These are phyloP conservation scores for Bombyx huttoni DNA, from an alignment of 2,888 invertebrate species.

Conservation along the genomic window DNA sequence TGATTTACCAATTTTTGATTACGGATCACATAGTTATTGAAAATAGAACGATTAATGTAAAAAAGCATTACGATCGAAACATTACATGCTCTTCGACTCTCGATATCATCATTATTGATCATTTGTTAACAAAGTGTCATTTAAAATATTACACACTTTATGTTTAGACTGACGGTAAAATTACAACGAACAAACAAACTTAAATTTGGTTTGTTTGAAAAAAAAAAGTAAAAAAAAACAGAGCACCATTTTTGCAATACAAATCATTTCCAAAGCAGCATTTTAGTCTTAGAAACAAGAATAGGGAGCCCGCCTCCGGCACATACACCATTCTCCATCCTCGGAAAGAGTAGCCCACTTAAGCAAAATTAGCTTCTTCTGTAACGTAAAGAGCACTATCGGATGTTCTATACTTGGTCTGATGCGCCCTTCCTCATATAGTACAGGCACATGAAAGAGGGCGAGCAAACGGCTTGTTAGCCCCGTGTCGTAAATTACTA, in stretches of 20 bases:
- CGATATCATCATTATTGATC: too few species aligned
- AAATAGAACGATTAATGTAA: too few species aligned
- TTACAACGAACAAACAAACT: too few species aligned
- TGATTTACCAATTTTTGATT: too few species aligned
- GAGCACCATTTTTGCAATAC: neutral
- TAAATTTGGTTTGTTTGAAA: too few species aligned
- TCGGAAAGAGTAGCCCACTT: constrained; percentile 62
- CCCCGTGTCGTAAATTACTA: constrained; percentile 4
- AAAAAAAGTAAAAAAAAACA: neutral
- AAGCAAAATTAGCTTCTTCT: constrained; percentile 71
- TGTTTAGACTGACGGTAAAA: too few species aligned
- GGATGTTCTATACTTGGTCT: constrained; percentile 57
- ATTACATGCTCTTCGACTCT: too few species aligned
- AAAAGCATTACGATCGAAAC: too few species aligned
- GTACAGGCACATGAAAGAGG: constrained; percentile 39
- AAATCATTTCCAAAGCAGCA: constrained; percentile 19
- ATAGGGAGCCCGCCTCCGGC: constrained; percentile 36
- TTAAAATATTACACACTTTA: too few species aligned
- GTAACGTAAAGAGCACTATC: constrained; percentile 66
- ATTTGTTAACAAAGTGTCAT: too few species aligned
- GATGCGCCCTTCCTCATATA: constrained; percentile 53
- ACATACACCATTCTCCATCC: constrained; percentile 22
- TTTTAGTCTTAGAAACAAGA: constrained; percentile 45
- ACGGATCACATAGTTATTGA: too few species aligned
- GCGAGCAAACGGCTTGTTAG: constrained; percentile 33